phyloP scores from a whole-genome alignment of 1,140 invertebrate genomes.

The Manduca sexta region DNA sequence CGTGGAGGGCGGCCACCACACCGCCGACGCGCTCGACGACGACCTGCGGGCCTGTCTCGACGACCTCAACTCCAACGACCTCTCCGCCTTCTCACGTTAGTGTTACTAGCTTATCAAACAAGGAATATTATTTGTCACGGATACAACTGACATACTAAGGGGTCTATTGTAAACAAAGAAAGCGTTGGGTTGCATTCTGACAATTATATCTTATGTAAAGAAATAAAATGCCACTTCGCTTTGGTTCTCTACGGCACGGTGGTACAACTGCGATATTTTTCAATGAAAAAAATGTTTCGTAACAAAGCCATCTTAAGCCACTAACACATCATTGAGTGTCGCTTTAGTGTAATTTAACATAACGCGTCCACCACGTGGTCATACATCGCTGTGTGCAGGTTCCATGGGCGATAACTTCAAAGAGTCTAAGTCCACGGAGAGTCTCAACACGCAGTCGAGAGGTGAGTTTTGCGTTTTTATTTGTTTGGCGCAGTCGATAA shows the following conservation, averaged over 20 bases:
- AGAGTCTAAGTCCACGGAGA: slow-evolving; percentile 57
- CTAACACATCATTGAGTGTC: too few relatives aligned
- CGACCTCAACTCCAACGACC: slow-evolving; percentile 27
- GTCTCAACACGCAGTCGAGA: slow-evolving; percentile 53
- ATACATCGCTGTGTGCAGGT: slow-evolving; percentile 28
- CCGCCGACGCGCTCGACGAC: slow-evolving; percentile 76
- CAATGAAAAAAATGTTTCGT: too few relatives aligned
- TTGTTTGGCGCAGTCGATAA: too few relatives aligned
- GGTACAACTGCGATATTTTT: too few relatives aligned
- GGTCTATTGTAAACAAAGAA: too few relatives aligned
- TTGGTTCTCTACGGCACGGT: too few relatives aligned
- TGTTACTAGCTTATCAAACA: slow-evolving; percentile 1
- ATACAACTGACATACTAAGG: too few relatives aligned
- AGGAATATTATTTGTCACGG: too few relatives aligned
- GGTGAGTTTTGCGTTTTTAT: slow-evolving; percentile 40
- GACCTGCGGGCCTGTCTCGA: slow-evolving; percentile 43
- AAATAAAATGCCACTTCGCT: too few relatives aligned
- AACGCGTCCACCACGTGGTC: neutral
- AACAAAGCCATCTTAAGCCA: too few relatives aligned
- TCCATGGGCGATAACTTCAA: slow-evolving; percentile 61
- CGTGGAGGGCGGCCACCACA: slow-evolving; percentile 87
- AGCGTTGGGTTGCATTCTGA: too few relatives aligned
- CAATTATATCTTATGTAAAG: too few relatives aligned
- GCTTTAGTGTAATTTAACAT: neutral
- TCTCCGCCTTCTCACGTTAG: slow-evolving; percentile 31